phyloP scores from a whole-genome alignment of 92 coral and sea anemone species.

The Virgularia gustaviana region DNA sequence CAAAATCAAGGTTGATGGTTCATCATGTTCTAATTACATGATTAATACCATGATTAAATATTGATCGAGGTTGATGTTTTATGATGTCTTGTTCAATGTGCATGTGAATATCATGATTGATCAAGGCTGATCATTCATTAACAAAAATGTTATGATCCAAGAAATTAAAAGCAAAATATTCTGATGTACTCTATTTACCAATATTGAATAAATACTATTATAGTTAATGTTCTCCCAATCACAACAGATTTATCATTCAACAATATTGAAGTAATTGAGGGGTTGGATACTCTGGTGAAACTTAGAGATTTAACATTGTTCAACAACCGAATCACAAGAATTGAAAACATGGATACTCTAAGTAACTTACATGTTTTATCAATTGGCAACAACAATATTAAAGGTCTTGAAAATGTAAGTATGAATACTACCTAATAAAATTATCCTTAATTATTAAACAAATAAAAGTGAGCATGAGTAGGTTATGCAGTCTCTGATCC shows the following conservation, averaged over 20 bases:
- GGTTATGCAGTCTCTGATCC: no score
- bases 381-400: conserved; percentile 86
- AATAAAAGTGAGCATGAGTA: no score
- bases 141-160: neutral
- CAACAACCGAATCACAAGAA: conserved; percentile 89
- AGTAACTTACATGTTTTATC: conserved; percentile 84
- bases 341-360: conserved; percentile 88
- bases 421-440: neutral
- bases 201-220: no score
- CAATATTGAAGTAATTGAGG: conserved; percentile 94
- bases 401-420: conserved; percentile 91
- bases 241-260: conserved; percentile 98
- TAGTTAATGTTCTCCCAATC: no score
- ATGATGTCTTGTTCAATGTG: no score
- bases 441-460: no score
- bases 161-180: neutral
- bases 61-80: no score
- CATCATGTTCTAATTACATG: neutral
- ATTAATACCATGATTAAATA: neutral
- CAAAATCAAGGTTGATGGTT: neutral
- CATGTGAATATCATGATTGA: no score
- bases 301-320: conserved; percentile 81
- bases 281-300: conserved; percentile 79
- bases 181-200: neutral
- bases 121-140: no score